Base-by-base conservation (phyloP, 2,888 invertebrate species). In the Euzophera pinguis region DNA sequence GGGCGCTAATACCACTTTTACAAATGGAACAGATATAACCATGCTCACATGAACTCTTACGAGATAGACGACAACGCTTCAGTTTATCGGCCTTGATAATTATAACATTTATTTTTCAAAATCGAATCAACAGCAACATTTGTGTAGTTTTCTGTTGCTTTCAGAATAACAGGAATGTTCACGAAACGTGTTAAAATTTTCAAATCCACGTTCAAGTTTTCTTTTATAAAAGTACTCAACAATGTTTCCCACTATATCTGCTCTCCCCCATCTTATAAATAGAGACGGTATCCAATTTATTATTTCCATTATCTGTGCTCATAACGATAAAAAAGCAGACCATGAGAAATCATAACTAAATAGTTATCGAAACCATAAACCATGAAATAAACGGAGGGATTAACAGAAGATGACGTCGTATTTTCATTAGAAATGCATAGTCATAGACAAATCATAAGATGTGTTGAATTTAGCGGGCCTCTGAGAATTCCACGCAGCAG, bases 401-500 rank as follows among this genome's bases (percentile, higher is more conserved):
- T 84, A 73, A 72, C 64, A 58, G 64, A 67, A 66, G 79, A 87
- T 89, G 88, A 88, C 86, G 81, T 59, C 62, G 80, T 78, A 81
- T 81, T 84, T 82, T 71, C 73, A 71, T 66, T 65, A 62, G 22
- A 60, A 55, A 58, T 76, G 84, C 82, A 59, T 64, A 59, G 84
- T 84, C 86, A 84, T 80, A 86, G 69, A 84, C 71, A 75, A 78
- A 82, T 83, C 85, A 87, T 86, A 83, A 78, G 74, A 73, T 71
- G 86, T 86, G 88, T 84, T 83, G 84, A 83, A 83, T 88, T 87
- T 83, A 75, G 79, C 86, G 81, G 81, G 75, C 57, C 63, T 69
- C 68, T 78, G 70, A 80, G 80, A 75, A 79, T 78, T 77, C 78
- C 57, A 27, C 52, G 55, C 35, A 54, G 54, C 43, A 58, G 64